Evolutionary conservation across 2,113 vertebrate species (phyloP).

Genomic region (Hippoglossus stenolepis): DNA sequence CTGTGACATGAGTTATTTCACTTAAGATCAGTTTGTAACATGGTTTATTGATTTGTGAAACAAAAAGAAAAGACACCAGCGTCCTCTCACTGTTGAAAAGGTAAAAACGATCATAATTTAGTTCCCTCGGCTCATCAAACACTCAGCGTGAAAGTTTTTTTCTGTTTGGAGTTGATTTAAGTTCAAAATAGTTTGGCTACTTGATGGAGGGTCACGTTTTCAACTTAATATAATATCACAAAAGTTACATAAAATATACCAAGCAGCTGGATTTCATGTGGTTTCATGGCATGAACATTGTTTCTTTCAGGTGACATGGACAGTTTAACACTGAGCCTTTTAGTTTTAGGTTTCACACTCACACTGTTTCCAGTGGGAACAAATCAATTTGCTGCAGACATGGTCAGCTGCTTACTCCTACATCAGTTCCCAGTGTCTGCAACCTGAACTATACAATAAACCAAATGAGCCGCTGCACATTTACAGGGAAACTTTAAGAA

Average conservation of each 20-base stretch:
- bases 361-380: not conserved
- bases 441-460: not conserved
- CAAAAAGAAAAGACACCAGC: not conserved
- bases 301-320: not conserved
- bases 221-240: not conserved
- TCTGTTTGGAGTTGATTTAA: not conserved
- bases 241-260: not conserved
- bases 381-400: not conserved
- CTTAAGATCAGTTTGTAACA: not conserved
- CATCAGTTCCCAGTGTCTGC: conserved; percentile 8
- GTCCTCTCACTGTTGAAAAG: not conserved
- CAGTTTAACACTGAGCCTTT: not conserved
- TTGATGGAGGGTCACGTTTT: not conserved
- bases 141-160: not conserved
- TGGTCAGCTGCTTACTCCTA: not conserved
- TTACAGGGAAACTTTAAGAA: conserved; percentile 12
- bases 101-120: not conserved
- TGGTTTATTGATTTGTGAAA: not conserved
- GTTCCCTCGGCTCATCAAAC: not conserved
- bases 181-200: no score
- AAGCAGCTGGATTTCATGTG: not conserved
- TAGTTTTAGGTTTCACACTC: not conserved
- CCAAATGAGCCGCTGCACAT: not conserved
- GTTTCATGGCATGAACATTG: not conserved
- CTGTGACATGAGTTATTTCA: not conserved